Evolutionary conservation across 2,888 invertebrate species (phyloP).

Genomic region (Drosophila differens): DNA sequence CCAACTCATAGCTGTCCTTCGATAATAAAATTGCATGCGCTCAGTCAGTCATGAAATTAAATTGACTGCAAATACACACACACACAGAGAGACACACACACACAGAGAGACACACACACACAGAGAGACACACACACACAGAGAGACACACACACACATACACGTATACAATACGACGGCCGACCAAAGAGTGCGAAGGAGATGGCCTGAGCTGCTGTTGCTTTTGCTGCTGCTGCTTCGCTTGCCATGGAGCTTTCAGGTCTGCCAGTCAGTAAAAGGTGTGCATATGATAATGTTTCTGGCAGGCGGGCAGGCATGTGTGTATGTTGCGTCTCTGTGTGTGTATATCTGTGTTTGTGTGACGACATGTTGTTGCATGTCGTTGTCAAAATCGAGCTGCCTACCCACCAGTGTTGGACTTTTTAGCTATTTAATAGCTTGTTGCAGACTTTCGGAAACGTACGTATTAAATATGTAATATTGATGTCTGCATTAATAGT

Average conservation of each 20-base stretch:
- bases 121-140: conserved; percentile 40
- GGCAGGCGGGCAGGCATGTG: conserved; percentile 30
- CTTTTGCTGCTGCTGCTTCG: conserved; percentile 19
- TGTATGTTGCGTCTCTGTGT: conserved; percentile 18
- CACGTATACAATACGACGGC: background rate
- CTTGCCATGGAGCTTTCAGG: conserved; percentile 37
- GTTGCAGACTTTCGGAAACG: background rate
- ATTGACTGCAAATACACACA: conserved; percentile 84
- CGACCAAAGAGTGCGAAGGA: conserved; percentile 35
- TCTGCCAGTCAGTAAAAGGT: conserved; percentile 53
- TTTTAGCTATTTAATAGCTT: background rate
- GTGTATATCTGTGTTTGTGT: conserved; percentile 36
- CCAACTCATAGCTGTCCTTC: conserved; percentile 58
- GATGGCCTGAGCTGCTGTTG: conserved; percentile 20
- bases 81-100: too few species aligned
- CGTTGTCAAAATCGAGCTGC: conserved; percentile 53
- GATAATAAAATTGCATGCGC: conserved; percentile 78
- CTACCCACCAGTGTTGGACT: conserved; percentile 1
- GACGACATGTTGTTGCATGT: conserved; percentile 75
- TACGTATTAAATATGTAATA: background rate
- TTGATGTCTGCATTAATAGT: background rate
- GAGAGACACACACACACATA: background rate
- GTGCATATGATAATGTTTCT: conserved; percentile 49
- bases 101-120: too few species aligned
- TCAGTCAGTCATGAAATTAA: conserved; percentile 83